Evolutionary conservation across 2,113 vertebrate species (phyloP).

Genomic region (Notothenia coriiceps): DNA sequence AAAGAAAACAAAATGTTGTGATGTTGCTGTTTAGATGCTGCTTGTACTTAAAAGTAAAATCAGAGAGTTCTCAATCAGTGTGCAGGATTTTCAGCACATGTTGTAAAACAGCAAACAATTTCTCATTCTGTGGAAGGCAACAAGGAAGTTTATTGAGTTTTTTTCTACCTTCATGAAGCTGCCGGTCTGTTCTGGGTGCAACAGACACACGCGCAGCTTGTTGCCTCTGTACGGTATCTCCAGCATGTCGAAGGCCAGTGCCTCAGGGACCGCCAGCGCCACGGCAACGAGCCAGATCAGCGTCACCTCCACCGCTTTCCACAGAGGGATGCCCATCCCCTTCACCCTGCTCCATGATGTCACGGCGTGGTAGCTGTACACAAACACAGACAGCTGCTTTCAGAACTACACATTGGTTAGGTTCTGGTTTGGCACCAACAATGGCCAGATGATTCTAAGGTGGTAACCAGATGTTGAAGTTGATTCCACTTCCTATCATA

Average conservation of each 20-base stretch:
- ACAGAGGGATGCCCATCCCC: slow-evolving; percentile 92
- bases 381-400: slow-evolving; percentile 1
- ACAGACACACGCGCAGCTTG: slow-evolving; percentile 88
- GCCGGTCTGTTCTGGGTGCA: slow-evolving; percentile 86
- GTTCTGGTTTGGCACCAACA: too few relatives aligned
- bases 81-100: slow-evolving; percentile 32
- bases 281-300: slow-evolving; percentile 90
- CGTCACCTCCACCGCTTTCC: slow-evolving; percentile 90
- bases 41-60: slow-evolving; percentile 16
- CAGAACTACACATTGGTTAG: background rate
- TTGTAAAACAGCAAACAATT: background rate
- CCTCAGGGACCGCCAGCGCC: slow-evolving; percentile 89
- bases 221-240: slow-evolving; percentile 86
- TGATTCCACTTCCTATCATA: too few relatives aligned
- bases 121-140: background rate
- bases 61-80: slow-evolving; percentile 6
- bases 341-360: slow-evolving; percentile 94
- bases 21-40: background rate
- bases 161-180: slow-evolving; percentile 86
- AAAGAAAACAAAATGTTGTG: slow-evolving; percentile 10
- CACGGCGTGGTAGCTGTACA: slow-evolving; percentile 89
- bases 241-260: slow-evolving; percentile 89
- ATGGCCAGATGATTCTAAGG: too few relatives aligned
- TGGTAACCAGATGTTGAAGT: too few relatives aligned
- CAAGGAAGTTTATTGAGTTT: background rate